Conservation (phyloP, 2,888 invertebrate species). For the Drosophila subsilvestris region DNA sequence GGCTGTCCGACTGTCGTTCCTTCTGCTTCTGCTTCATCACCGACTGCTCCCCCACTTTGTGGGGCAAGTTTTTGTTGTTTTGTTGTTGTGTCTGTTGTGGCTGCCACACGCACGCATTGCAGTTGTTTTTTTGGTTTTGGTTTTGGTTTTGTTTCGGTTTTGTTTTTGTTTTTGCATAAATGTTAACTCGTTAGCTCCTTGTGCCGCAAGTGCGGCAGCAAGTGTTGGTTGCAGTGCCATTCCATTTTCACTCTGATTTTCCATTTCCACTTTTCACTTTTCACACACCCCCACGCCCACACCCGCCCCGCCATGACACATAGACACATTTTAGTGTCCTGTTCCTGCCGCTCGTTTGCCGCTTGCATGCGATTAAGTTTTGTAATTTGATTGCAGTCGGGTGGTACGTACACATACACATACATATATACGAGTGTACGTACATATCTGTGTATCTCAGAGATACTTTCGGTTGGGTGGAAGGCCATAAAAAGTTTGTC, state of each 20-base stretch:
- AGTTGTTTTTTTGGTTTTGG: conserved; percentile 55
- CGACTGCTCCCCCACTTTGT: conserved; percentile 39
- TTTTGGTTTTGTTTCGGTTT: too few relatives aligned
- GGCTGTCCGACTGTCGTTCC: conserved; percentile 61
- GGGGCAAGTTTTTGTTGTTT: conserved; percentile 28
- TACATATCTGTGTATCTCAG: too few relatives aligned
- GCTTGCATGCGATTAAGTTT: conserved; percentile 80
- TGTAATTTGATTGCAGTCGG: conserved; percentile 79
- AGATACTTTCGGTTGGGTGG: conserved; percentile 66
- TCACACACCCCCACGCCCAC: conserved; percentile 48
- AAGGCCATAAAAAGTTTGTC: conserved; percentile 50
- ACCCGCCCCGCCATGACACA: conserved; percentile 56
- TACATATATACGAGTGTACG: too few relatives aligned
- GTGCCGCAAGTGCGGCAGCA: conserved; percentile 57
- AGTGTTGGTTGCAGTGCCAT: conserved; percentile 16
- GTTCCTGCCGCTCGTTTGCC: conserved; percentile 56
- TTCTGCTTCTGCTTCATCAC: conserved; percentile 56
- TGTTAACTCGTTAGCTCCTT: conserved; percentile 5
- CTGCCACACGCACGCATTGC: conserved; percentile 77
- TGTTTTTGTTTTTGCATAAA: conserved; percentile 52
- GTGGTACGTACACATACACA: conserved; percentile 17
- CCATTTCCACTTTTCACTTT: conserved; percentile 67
- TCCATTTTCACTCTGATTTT: conserved; percentile 10
- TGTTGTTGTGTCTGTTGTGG: conserved; percentile 20
- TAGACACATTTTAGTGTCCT: conserved; percentile 44